Base-by-base conservation (phyloP, 2,888 invertebrate genomes). In the Vanessa cardui region DNA sequence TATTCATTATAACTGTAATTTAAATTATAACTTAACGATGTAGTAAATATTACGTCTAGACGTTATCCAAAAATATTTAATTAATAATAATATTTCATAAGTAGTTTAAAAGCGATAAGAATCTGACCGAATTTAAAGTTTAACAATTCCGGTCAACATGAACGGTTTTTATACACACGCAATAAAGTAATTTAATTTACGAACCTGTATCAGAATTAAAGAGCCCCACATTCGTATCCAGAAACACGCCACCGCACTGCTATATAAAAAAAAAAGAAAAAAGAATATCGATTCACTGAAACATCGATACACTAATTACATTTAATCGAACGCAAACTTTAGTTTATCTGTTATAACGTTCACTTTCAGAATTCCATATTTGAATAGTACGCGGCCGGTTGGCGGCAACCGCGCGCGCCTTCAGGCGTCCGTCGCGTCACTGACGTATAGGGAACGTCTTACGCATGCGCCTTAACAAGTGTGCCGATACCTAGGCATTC, bases 131-230 rank as follows among this genome's bases (percentile, higher is more conserved):
- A 66, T 71, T 74, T 69, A 62, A 65, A 64, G 50, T 56, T 39
- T 39, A 16, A 21, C 65, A 58, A 64, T 66, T 63, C 16, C 64
- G 63, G 58, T 52, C 56, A 67, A 73, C 66, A 45, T 62, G 62
- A 66, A 66, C 45, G 58, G 56, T 62, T 69, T 62, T 64, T 70
- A 74, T 76, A 77, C 76, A 74, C 88, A 89, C 89, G 88, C 88
- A 84, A 88, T 79, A 76, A 78, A 82, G 84, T 84, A 85, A 87
- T 87, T 84, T 83, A 83, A 86, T 87, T 82, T 79, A 86, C 87
- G 66, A 81, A 89, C 89, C 89, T 89, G 80, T 81, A 77, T 80
- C 68, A 73, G 72, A 73, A 73, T 69, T 73, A 71, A 71, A 73
- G 71, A 74, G 73, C 69, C 72, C 73, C 65, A 74, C 76, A 74